Percentiles rank a stretch among this genome's conserved stretches.
Evolutionary conservation across 2,888 invertebrate genomes (phyloP).

Genomic region (Drosophila gaucha): DNA sequence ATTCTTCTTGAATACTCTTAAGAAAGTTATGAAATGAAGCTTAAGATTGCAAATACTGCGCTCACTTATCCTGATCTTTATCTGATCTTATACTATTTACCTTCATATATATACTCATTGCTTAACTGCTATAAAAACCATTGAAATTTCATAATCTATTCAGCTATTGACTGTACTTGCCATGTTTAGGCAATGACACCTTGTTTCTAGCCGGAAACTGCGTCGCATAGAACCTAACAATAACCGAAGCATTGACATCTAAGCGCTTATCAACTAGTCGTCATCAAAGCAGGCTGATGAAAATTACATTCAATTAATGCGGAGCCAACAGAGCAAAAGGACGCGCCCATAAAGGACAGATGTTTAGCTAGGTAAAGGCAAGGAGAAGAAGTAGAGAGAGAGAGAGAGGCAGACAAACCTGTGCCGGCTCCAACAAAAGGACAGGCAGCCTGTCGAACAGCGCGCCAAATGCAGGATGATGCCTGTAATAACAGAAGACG

Average conservation of each 20-base stretch:
- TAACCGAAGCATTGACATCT: conserved; percentile 30
- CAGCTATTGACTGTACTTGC: conserved; percentile 37
- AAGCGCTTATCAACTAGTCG: conserved; percentile 56
- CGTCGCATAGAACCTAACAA: conserved; percentile 37
- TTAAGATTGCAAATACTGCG: too few species aligned
- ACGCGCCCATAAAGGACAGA: conserved; percentile 53
- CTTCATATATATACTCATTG: too few species aligned
- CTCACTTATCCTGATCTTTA: too few species aligned
- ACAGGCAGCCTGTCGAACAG: conserved; percentile 43
- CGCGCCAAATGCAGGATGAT: conserved; percentile 56
- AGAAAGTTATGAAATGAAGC: too few species aligned
- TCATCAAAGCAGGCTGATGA: conserved; percentile 38
- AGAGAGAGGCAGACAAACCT: conserved; percentile 49
- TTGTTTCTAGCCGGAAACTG: conserved; percentile 51
- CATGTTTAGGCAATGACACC: conserved; percentile 8
- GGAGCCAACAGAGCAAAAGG: conserved; percentile 45
- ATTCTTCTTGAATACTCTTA: too few species aligned
- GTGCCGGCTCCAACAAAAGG: conserved; percentile 59
- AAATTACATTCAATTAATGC: conserved; percentile 76
- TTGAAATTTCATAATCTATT: not conserved
- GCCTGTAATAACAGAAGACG: conserved; percentile 61
- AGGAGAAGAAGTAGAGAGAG: not conserved
- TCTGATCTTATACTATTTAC: too few species aligned
- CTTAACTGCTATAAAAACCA: too few species aligned
- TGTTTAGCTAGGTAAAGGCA: conserved; percentile 50